These are phyloP conservation scores for Agriopis marginaria DNA, from an alignment of 2,888 invertebrate genomes.

Conservation along the genomic window DNA sequence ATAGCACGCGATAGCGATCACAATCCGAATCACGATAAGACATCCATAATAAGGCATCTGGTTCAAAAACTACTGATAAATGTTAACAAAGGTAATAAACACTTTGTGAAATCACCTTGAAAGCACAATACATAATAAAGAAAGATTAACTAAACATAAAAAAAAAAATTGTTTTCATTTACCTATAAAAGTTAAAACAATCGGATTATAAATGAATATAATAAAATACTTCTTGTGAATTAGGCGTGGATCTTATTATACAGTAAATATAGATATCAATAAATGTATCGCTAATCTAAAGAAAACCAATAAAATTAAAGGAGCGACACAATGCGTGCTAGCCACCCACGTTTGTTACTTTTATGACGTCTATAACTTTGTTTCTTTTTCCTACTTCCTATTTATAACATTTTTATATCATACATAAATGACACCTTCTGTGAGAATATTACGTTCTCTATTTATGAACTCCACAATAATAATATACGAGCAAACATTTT, in stretches of 20 bases:
- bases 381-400: constrained; percentile 21
- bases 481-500: no score
- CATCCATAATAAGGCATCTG: no score
- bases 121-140: no score
- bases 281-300: constrained; percentile 16
- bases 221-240: background rate
- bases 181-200: no score
- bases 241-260: background rate
- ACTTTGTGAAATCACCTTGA: no score
- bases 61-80: no score
- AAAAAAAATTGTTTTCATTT: no score
- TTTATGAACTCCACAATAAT: background rate
- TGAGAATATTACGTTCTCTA: constrained; percentile 9
- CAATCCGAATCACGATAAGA: no score
- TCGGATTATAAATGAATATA: no score
- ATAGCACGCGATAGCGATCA: no score
- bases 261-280: constrained; percentile 15
- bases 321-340: constrained; percentile 19
- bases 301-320: constrained; percentile 27
- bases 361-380: constrained; percentile 25
- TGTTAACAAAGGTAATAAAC: no score
- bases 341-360: constrained; percentile 26
- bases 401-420: constrained; percentile 29
- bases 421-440: constrained; percentile 27
- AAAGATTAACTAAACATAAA: no score